Conservation (phyloP, 1,140 invertebrate genomes). For the Pteromalus puparum region DNA sequence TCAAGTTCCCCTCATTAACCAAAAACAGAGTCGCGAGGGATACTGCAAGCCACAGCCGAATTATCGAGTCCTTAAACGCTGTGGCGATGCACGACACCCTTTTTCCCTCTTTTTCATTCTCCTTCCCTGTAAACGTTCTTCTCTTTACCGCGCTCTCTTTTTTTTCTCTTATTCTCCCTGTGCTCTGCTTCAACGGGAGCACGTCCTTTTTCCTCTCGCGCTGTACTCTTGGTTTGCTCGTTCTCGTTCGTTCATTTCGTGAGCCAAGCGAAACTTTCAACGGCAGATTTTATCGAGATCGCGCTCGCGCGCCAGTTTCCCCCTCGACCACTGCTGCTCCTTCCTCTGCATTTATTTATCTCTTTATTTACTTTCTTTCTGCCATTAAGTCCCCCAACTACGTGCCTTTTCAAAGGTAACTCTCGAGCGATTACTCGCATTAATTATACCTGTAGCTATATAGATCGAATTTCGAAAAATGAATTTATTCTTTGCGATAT, state of each 20-base stretch:
- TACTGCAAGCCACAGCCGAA: constrained; percentile 6
- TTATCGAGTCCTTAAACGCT: constrained; percentile 16
- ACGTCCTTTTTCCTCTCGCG: constrained; percentile 6
- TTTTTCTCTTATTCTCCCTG: neutral
- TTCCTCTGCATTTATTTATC: constrained; percentile 54
- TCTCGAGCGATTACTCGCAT: constrained; percentile 35
- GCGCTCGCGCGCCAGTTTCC: constrained; percentile 42
- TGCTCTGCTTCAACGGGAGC: neutral
- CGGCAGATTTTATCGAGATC: constrained; percentile 57
- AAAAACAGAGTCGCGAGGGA: neutral
- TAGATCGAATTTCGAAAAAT: constrained; percentile 8
- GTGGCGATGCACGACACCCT: constrained; percentile 21
- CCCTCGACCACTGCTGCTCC: constrained; percentile 23
- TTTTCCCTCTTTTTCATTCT: constrained; percentile 41
- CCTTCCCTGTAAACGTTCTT: constrained; percentile 45
- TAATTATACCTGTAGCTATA: constrained; percentile 33
- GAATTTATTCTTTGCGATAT: neutral
- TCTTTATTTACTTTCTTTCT: constrained; percentile 52
- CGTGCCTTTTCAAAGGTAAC: constrained; percentile 31
- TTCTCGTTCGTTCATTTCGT: neutral
- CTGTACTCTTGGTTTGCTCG: neutral
- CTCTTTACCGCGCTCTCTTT: constrained; percentile 19
- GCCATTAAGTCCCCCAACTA: constrained; percentile 40
- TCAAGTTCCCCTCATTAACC: neutral
- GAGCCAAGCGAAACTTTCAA: constrained; percentile 41